Conservation (phyloP, 2,888 invertebrate genomes). For the Lampropteryx suffumata region DNA sequence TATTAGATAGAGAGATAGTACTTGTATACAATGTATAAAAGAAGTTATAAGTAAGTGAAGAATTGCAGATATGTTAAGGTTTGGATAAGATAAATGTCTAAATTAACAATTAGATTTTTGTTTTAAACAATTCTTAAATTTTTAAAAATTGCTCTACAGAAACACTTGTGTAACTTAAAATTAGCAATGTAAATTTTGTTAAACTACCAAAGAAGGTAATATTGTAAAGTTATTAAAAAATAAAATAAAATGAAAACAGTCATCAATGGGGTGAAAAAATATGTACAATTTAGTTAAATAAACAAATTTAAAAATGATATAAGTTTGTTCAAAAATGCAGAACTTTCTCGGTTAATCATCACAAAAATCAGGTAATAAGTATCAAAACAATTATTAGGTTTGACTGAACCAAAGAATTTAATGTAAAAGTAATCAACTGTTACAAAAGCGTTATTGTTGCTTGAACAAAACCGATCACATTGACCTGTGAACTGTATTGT, state of each 20-base stretch:
- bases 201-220: no score
- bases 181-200: no score
- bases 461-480: background rate
- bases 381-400: background rate
- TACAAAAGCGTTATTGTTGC: conserved; percentile 6
- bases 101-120: conserved; percentile 1
- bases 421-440: conserved; percentile 11
- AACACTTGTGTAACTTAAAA: no score
- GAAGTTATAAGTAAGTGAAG: conserved; percentile 5
- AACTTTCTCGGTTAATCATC: background rate
- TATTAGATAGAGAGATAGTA: no score
- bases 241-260: no score
- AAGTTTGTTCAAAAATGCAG: no score
- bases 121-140: background rate
- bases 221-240: no score
- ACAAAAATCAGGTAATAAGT: conserved; percentile 2
- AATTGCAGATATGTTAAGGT: conserved; percentile 4
- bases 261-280: no score
- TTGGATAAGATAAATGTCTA: conserved; percentile 3
- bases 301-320: no score
- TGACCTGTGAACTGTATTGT: conserved; percentile 22
- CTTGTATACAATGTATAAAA: conserved; percentile 12
- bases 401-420: conserved; percentile 25
- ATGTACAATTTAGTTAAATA: no score
- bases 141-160: no score